phyloP scores from a whole-genome alignment of 2,113 vertebrate genomes.

The Monarcha castaneiventris region DNA sequence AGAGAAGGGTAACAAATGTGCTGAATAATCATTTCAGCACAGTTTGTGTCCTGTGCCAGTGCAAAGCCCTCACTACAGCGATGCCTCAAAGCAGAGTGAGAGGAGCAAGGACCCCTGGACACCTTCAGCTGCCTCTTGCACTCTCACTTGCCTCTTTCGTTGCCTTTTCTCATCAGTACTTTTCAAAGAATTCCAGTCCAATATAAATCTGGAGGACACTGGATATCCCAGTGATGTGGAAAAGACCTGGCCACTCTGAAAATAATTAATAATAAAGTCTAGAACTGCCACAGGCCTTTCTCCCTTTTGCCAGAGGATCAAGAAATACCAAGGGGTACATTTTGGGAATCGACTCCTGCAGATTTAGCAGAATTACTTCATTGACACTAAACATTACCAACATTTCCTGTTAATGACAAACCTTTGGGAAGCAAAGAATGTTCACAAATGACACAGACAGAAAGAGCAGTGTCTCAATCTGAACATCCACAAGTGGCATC shows the following conservation, averaged over 20 bases:
- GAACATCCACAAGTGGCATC: not conserved
- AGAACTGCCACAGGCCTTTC: not conserved
- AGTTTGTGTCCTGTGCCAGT: not conserved
- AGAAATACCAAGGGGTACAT: too few species aligned
- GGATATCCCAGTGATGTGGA: not conserved
- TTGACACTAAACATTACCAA: not conserved
- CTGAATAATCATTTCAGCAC: not conserved
- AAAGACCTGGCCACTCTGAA: not conserved
- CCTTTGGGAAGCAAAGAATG: not conserved
- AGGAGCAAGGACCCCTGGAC: too few species aligned
- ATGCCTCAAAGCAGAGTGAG: not conserved
- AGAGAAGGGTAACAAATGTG: not conserved
- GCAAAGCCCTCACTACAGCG: fast-evolving
- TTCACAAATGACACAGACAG: not conserved
- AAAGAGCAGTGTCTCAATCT: not conserved
- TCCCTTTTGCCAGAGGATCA: not conserved
- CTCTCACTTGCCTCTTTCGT: not conserved
- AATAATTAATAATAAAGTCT: not conserved
- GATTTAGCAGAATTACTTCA: not conserved
- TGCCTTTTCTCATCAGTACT: not conserved
- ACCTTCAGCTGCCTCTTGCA: not conserved
- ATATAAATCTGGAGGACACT: not conserved
- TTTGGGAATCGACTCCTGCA: not conserved
- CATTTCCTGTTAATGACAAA: not conserved
- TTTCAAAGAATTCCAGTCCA: not conserved